Evolutionary conservation across 2,888 invertebrate species (phyloP).

Genomic region (Epirrhoe alternata): DNA sequence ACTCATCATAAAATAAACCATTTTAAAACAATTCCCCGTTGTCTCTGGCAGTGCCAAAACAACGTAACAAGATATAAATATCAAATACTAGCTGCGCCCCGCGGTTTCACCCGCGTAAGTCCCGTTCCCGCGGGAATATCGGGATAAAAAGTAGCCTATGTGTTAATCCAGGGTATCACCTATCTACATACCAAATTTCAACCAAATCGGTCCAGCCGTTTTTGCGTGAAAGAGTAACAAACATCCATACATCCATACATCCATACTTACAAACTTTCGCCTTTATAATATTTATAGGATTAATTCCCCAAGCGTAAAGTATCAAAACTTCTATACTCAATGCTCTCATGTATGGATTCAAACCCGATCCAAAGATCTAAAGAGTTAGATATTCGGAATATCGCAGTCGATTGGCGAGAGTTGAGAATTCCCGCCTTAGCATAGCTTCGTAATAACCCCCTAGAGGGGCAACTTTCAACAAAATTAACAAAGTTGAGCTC

Average conservation of each 20-base stretch:
- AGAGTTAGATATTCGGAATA: conserved; percentile 28
- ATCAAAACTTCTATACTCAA: conserved; percentile 20
- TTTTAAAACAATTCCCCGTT: neutral
- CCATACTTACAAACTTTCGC: too few species aligned
- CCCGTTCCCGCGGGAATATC: too few species aligned
- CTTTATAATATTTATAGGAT: too few species aligned
- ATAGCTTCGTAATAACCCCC: conserved; percentile 71
- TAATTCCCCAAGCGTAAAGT: conserved; percentile 10
- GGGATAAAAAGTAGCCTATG: too few species aligned
- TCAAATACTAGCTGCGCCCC: too few species aligned
- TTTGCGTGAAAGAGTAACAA: too few species aligned
- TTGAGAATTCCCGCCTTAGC: conserved; percentile 40
- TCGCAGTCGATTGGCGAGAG: conserved; percentile 24
- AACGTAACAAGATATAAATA: conserved; percentile 16
- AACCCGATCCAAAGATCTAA: conserved; percentile 25
- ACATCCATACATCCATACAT: too few species aligned
- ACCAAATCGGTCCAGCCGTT: too few species aligned
- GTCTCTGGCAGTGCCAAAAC: neutral
- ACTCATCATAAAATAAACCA: neutral
- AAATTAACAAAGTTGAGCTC: conserved; percentile 81
- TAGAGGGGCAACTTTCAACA: conserved; percentile 72
- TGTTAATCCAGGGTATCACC: too few species aligned
- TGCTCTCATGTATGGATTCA: conserved; percentile 15
- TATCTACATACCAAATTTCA: too few species aligned
- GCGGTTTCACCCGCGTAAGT: too few species aligned